Base-by-base conservation (phyloP, 2,113 vertebrate genomes). In the Ciconia maguari region DNA sequence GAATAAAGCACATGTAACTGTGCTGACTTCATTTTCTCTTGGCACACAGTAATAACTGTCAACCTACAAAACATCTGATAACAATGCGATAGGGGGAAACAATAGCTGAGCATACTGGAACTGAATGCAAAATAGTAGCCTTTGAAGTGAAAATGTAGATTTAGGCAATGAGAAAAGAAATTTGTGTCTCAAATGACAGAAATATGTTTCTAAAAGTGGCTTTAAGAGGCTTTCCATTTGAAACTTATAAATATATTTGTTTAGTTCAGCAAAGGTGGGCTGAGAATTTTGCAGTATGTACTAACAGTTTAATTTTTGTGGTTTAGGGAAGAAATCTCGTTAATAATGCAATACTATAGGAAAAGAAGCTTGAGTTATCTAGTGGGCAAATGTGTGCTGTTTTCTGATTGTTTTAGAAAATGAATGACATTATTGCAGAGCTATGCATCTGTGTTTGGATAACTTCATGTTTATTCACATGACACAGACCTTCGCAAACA, bases 1-100 rank as follows among this genome's bases (percentile, higher is more conserved):
- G 0, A 34, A 93, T 83, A 83, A 94, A 86, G 41, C 21, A 16
- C 26, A 19, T 64, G 75, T 90, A 95, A 89, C 94, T 96, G 51
- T 84, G 84, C 87, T 97, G 94, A 92, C 93, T 97, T 97, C 89
- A 91, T 97, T 93, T 97, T 96, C 54, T 80, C 75, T 76, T 93
- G 82, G 57, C 34, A 61, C 60, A 6, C 0, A 9, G 82, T 71
- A 84, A 96, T 93, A 96, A 66, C 78, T 74, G 51, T 70, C 90
- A 97, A 81, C 49, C 87, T 91, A 75, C 58, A 89, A 86, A 93
- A 96, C 76, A 78, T 74, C 90, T 92, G 80, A 90, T 91, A 89
- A 93, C 83, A 94, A 30, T 65, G 32, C 0, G 8, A 90, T 41
- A 87, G 38, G 38, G n/a, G 80, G 61, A 95, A 85, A 65, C 75